Evolutionary conservation across 1,140 invertebrate species (phyloP).

Genomic region (Drosophila willistoni): DNA sequence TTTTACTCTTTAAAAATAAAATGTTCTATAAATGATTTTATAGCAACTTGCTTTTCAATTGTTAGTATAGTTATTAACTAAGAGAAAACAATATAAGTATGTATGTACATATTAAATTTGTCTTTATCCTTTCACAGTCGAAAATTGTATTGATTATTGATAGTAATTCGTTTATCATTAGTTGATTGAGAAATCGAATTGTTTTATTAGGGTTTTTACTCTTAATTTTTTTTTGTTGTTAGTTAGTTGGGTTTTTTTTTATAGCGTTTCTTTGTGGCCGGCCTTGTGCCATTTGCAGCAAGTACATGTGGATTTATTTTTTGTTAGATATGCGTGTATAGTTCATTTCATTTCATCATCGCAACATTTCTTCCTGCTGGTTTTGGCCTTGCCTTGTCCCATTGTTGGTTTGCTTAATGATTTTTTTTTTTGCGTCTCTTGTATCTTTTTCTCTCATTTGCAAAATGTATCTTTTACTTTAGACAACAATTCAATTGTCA

Average conservation of each 20-base stretch:
- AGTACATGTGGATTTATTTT: conserved; percentile 2
- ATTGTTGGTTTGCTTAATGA: conserved; percentile 64
- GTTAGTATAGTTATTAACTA: too few relatives aligned
- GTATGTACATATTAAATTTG: background rate
- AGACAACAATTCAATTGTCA: conserved; percentile 41
- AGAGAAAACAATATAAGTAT: too few relatives aligned
- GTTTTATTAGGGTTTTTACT: conserved; percentile 17
- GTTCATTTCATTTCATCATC: conserved; percentile 2
- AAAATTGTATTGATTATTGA: background rate
- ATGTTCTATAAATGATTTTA: too few relatives aligned
- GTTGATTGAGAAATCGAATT: background rate
- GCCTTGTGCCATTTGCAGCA: conserved; percentile 8
- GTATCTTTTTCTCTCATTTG: conserved; percentile 27
- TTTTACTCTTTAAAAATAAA: too few relatives aligned
- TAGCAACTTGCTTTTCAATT: too few relatives aligned
- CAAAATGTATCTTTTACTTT: conserved; percentile 9
- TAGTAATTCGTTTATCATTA: background rate
- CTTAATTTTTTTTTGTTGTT: conserved; percentile 8
- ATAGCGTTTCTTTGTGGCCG: background rate
- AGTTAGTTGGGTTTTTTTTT: background rate
- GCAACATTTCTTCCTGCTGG: conserved; percentile 65
- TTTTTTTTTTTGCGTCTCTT: conserved; percentile 29
- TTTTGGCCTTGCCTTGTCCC: conserved; percentile 58
- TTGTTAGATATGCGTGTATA: conserved; percentile 1
- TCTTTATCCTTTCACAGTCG: background rate